phyloP scores from a whole-genome alignment of 2,113 vertebrate species.

The Carettochelys insculpta region DNA sequence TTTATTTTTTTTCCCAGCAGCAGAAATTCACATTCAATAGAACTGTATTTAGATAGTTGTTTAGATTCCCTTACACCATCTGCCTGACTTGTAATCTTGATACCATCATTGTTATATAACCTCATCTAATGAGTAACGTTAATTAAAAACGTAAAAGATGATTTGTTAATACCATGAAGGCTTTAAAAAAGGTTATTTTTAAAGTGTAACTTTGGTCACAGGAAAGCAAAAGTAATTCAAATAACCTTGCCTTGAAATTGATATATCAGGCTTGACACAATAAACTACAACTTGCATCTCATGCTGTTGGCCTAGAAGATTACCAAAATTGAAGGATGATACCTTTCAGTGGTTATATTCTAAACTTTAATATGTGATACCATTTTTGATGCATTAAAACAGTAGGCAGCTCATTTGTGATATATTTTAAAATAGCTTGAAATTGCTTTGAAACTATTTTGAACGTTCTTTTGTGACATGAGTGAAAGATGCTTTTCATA shows the following conservation, averaged over 20 bases:
- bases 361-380: background rate
- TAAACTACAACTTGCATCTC: background rate
- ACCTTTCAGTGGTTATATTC: background rate
- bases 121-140: background rate
- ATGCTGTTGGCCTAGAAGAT: background rate
- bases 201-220: background rate
- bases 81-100: background rate
- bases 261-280: background rate
- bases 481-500: constrained; percentile 12
- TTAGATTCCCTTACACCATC: background rate
- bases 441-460: background rate
- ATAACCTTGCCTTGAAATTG: background rate
- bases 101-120: background rate
- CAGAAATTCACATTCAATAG: background rate
- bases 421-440: constrained; percentile 7
- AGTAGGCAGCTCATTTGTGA: background rate
- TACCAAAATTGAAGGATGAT: background rate
- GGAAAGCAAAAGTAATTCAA: background rate
- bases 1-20: background rate
- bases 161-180: background rate
- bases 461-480: background rate
- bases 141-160: background rate
- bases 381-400: background rate
- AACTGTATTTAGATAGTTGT: background rate
- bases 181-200: background rate